These are phyloP conservation scores for Macrophya annulata DNA, from an alignment of 2,888 invertebrate genomes.

Conservation along the genomic window DNA sequence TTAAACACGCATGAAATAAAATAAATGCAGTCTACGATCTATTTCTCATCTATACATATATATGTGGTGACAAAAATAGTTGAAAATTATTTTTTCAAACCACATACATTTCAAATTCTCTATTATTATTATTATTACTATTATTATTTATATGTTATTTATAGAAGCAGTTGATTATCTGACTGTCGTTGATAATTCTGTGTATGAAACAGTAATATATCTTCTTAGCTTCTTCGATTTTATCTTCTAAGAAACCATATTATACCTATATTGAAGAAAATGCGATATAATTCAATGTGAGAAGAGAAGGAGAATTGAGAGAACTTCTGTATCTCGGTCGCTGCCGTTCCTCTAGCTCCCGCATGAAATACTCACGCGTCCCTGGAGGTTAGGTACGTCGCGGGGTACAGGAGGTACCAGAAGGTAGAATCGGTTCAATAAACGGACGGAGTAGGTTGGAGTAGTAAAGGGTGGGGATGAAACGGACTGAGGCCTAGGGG, in stretches of 20 bases:
- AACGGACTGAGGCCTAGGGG: background rate
- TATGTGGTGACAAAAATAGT: background rate
- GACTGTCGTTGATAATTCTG: no score
- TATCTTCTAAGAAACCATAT: no score
- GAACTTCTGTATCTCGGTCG: background rate
- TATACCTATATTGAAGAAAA: background rate
- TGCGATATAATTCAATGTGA: background rate
- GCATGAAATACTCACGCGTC: slow-evolving; percentile 18
- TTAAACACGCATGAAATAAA: background rate
- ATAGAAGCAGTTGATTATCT: no score
- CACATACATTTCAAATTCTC: no score
- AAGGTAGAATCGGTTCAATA: slow-evolving; percentile 70
- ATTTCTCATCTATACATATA: background rate
- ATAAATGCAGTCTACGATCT: background rate
- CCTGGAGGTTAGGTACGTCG: slow-evolving; percentile 6
- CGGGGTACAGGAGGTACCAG: slow-evolving; percentile 34
- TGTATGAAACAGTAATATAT: no score
- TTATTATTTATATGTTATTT: no score
- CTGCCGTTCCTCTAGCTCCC: background rate
- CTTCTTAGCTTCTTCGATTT: no score
- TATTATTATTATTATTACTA: no score
- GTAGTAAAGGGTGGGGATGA: slow-evolving; percentile 22
- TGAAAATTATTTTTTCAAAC: background rate
- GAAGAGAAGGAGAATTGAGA: background rate
- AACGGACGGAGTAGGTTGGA: slow-evolving; percentile 62